Percentiles rank a stretch among this genome's conserved stretches.
phyloP scores from a whole-genome alignment of 1,140 invertebrate species.

The Polyergus mexicanus region DNA sequence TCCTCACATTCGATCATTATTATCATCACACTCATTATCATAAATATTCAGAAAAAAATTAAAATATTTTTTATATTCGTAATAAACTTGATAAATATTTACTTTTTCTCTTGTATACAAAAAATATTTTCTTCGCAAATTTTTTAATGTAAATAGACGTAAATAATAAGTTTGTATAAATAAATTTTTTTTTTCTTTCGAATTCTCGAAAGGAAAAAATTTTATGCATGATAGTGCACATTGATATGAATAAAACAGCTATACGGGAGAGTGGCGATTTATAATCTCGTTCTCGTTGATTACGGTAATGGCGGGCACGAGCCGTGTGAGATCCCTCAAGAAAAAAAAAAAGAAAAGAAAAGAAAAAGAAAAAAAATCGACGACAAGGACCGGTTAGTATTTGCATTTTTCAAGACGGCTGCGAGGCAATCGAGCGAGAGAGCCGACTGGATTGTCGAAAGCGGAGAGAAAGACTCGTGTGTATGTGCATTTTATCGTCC shows the following conservation, averaged over 20 bases:
- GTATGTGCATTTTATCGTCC: conserved; percentile 8
- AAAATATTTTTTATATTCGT: too few species aligned
- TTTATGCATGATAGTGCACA: too few species aligned
- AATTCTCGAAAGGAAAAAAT: neutral
- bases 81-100: too few species aligned
- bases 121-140: too few species aligned
- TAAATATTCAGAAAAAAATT: too few species aligned
- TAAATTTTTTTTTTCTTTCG: neutral
- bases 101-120: too few species aligned
- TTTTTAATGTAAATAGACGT: too few species aligned
- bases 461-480: conserved; percentile 5
- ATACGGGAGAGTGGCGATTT: neutral
- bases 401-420: conserved; percentile 36
- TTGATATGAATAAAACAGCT: neutral
- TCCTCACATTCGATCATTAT: too few species aligned
- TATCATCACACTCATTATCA: too few species aligned
- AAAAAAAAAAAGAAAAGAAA: conserved; percentile 19
- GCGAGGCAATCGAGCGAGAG: conserved; percentile 36
- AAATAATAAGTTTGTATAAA: neutral
- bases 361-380: conserved; percentile 16
- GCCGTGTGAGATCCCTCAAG: neutral
- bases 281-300: conserved; percentile 29
- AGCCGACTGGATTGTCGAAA: conserved; percentile 18
- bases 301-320: neutral
- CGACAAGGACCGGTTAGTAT: conserved; percentile 39